Base-by-base conservation (phyloP, 2,113 vertebrate genomes). In the Hippocampus mohnikei region DNA sequence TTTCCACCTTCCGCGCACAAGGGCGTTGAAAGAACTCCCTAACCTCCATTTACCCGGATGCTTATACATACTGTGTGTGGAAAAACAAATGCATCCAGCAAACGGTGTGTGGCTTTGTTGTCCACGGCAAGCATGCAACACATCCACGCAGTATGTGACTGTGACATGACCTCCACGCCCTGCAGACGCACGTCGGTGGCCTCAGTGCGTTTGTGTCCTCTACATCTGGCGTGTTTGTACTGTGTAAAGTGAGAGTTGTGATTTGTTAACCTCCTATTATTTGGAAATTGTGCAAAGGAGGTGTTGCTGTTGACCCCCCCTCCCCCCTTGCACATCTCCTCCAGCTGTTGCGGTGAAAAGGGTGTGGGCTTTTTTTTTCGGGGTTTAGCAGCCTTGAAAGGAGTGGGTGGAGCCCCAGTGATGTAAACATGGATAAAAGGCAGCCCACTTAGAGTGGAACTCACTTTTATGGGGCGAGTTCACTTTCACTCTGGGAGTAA, bases 91-190 rank as follows among this genome's bases (percentile, higher is more conserved):
- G 27, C 48, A n/a, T 71, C 20, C 72, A 20, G 62, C 52, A 62
- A 81, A 87, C 83, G 81, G 77, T 79, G 73, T 79, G 73, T 77
- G n/a, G 80, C 86, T 87, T 87, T 88, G 86, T 87, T 80, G 82
- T 73, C 66, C 55, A 58, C 55, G n/a, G 23, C n/a, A 23, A 27
- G 58, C 46, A 76, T 37, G 64, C 72, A 60, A 64, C 21, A 75
- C 82, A 79, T 16, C 0, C 83, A 68, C 84, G 67, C 29, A 21
- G 67, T 6, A 60, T 60, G 58, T 60, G 58, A 10, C 20, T 20
- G 58, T 60, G 58, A 33, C 58, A 33, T 60, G 58, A 60, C 58
- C 58, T 60, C 58, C 58, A 60, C 58, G 58, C 58, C 58, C 58
- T 33, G 27, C 58, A 16, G 13, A 33, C 58, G 16, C 12, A 15